Base-by-base conservation (phyloP, 2,113 vertebrate species). In the Aspiorhynchus laticeps region DNA sequence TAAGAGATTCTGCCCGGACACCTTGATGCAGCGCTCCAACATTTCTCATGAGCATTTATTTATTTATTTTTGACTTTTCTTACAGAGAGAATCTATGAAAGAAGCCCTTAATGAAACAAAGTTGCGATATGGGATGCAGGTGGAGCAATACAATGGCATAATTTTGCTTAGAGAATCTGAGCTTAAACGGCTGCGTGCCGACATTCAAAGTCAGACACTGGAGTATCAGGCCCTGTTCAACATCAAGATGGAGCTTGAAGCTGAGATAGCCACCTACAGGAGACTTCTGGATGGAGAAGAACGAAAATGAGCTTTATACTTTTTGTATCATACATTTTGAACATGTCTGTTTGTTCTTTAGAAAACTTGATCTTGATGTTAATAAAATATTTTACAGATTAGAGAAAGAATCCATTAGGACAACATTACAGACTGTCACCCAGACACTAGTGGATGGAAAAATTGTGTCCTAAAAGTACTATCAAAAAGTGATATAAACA, bases 241-340 rank as follows among this genome's bases (percentile, higher is more conserved):
- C 92, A 96, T 96, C 80, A 99, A 99, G 95, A 97, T 95, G 79
- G 96, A 97, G 91, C 95, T 99, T 87, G 98, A 99, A 94, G 97
- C 96, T 19, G 97, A 99, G 92, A 99, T 99, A 7, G 93, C 96
- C 53, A 97, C 96, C 1, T 99, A 99, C 93, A 95, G 95, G 85
- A 93, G 94, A 88, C 96, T 99, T 83, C 94, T 99, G 91, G 97
- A 98, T 0, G 97, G 97, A 14, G 95, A 92, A 38, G 91, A 91
- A 73, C 6, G 2, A 15, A 0, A 0, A 12, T 86, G 31, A 80
- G 61, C 31, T 7, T 21, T 38, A 8, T 36, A 36, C 5, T 33
- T 36, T 33, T 80, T 36, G 24, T 10, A 48, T 12, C 38, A 24
- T 24, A 71, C 26, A 21, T 36, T 73, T 46, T 28, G 14, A 6